Conservation (phyloP, 2,888 invertebrate genomes). For the Drosophila anomelani region DNA sequence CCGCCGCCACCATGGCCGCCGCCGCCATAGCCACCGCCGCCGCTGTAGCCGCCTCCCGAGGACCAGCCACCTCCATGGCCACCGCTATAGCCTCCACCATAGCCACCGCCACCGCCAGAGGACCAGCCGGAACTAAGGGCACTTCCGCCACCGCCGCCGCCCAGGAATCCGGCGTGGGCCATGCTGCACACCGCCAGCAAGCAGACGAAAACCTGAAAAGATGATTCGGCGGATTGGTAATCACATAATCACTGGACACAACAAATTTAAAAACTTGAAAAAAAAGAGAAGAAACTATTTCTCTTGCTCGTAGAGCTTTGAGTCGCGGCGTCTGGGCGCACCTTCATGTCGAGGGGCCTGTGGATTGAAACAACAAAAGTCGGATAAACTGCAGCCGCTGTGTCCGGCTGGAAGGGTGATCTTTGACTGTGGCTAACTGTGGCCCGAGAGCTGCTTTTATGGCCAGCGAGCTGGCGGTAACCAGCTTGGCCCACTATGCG, state of each 20-base stretch:
- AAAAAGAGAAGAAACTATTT: constrained; percentile 14
- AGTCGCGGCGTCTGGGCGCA: constrained; percentile 41
- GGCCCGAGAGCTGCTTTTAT: constrained; percentile 57
- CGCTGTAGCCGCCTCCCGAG: constrained; percentile 11
- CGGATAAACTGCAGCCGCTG: constrained; percentile 35
- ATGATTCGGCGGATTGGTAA: constrained; percentile 10
- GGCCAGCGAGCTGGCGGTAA: constrained; percentile 24
- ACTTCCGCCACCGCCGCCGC: constrained; percentile 55
- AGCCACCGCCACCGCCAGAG: constrained; percentile 43
- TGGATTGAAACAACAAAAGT: constrained; percentile 15
- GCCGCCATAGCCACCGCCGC: constrained; percentile 8
- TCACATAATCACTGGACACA: constrained; percentile 6
- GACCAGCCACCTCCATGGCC: constrained; percentile 13
- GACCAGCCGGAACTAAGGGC: constrained; percentile 56
- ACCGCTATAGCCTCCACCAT: constrained; percentile 15
- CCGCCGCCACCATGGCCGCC: constrained; percentile 12
- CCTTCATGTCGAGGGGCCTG: constrained; percentile 66
- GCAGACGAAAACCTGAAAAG: constrained; percentile 71
- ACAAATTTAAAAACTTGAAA: constrained; percentile 17
- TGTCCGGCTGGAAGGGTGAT: constrained; percentile 50
- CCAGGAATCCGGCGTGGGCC: constrained; percentile 72
- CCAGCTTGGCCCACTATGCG: constrained; percentile 17
- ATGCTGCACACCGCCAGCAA: constrained; percentile 71
- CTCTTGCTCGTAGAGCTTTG: not conserved
- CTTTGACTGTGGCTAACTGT: constrained; percentile 64